These are phyloP conservation scores for Noturus placidus DNA, from an alignment of 2,113 vertebrate species.

Conservation along the genomic window DNA sequence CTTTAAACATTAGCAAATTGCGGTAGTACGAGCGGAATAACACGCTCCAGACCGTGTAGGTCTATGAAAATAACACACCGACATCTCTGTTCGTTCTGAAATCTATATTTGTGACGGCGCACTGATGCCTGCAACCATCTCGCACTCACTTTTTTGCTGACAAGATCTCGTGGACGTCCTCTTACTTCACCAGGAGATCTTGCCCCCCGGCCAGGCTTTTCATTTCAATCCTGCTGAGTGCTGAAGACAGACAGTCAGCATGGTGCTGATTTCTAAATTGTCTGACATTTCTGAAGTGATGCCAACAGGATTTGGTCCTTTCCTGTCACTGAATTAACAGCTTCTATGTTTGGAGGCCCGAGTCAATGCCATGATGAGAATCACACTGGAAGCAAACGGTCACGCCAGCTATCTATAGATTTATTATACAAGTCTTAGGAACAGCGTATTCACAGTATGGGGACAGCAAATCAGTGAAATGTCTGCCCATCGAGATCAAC, in stretches of 20 bases:
- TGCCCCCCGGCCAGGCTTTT: neutral
- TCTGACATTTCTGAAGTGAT: constrained; percentile 32
- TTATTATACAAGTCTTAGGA: constrained; percentile 18
- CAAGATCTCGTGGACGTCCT: neutral
- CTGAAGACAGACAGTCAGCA: neutral
- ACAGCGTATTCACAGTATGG: constrained; percentile 10
- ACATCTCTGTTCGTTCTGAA: neutral
- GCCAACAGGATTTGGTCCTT: constrained; percentile 25
- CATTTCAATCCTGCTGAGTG: neutral
- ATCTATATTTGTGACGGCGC: constrained; percentile 1
- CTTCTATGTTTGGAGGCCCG: constrained; percentile 4
- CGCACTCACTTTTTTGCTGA: neutral
- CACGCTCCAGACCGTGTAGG: neutral
- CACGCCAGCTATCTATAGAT: constrained; percentile 19
- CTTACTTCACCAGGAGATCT: neutral
- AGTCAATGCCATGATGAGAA: constrained; percentile 9
- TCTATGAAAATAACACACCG: neutral
- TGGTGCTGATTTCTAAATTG: neutral
- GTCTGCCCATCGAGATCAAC: neutral
- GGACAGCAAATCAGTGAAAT: constrained; percentile 12
- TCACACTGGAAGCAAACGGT: constrained; percentile 25
- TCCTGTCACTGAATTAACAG: constrained; percentile 13
- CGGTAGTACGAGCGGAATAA: neutral
- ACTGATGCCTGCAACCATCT: neutral
- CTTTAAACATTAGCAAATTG: neutral